These are phyloP conservation scores for Rhabdomys pumilio DNA, from an alignment of 2,797 vertebrate species.

Conservation along the genomic window DNA sequence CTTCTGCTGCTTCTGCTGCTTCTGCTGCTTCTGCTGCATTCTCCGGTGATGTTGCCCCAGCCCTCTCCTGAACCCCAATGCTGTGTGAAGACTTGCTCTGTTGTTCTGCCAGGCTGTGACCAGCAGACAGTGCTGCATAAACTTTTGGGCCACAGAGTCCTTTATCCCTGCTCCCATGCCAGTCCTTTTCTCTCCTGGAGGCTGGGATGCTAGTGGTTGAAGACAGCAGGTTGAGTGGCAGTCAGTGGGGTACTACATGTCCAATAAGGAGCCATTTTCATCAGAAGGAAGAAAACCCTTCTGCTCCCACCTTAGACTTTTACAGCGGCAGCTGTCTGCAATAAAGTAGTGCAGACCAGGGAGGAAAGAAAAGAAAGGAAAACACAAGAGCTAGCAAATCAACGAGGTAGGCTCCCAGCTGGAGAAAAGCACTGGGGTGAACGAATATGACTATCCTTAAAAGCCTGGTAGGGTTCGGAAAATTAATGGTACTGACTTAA, in stretches of 20 bases:
- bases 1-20: no score
- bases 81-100: neutral
- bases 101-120: neutral
- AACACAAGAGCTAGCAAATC: conserved; percentile 43
- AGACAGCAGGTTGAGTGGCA: neutral
- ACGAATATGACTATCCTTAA: conserved; percentile 73
- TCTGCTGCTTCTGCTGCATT: fast-evolving
- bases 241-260: neutral
- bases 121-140: neutral
- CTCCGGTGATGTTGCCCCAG: no score
- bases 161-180: neutral
- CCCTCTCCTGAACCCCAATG: neutral
- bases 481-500: conserved; percentile 54
- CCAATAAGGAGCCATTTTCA: neutral
- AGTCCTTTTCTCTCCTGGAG: neutral
- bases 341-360: neutral
- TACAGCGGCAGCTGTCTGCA: neutral
- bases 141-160: neutral
- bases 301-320: conserved; percentile 35
- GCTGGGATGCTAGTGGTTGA: neutral
- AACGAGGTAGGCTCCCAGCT: neutral
- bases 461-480: conserved; percentile 62
- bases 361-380: neutral
- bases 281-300: conserved; percentile 53
- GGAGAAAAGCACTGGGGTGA: conserved; percentile 51